Evolutionary conservation across 2,888 invertebrate genomes (phyloP), one percentile per base, ranked within the genome.

Genomic region (Anorthoa munda): DNA sequence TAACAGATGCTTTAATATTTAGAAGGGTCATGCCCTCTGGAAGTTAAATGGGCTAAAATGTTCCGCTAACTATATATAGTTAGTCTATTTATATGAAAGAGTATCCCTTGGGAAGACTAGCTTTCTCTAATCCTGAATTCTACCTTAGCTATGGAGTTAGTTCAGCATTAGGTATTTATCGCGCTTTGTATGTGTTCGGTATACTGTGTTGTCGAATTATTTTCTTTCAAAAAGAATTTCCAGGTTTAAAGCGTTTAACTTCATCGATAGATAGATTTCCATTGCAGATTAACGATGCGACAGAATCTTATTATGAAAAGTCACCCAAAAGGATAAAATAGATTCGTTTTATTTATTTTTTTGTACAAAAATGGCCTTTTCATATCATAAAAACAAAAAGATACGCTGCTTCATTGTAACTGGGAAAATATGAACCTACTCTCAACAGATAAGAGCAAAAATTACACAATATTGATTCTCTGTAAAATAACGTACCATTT

Each of bases 401-500:
- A 59, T 23, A 11, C 13, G 2, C 31, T 51, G 39, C 0, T 21
- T 17, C 23, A 46, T 9, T 60, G n/a, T 72, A 21, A 55, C 45
- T 72, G 0, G 0, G 23, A 72, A 64, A 55, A 50, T 48, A 23
- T 18, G 23, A 58, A 63, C 46, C 21, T 18, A 21, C 53, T 59
- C 53, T 61, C 46, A 56, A 60, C 17, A 81, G 51, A 58, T 53
- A 55, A 23, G 4, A 63, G 45, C 50, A 55, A 46, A 59, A 68
- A 63, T 77, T 68, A 55, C 26, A 63, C 61, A 56, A 51, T 56
- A 82, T 81, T 60, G 69, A 78, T 78, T 72, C 31, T 48, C 58
- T 79, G 65, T 67, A 67, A 81, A 81, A 79, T 82, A 64, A 53
- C 66, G 23, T 79, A 69, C 64, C 66, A 70, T 73, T 82, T 70